Evolutionary conservation across 2,113 vertebrate species (phyloP).

Genomic region (Oceanodroma tethys): DNA sequence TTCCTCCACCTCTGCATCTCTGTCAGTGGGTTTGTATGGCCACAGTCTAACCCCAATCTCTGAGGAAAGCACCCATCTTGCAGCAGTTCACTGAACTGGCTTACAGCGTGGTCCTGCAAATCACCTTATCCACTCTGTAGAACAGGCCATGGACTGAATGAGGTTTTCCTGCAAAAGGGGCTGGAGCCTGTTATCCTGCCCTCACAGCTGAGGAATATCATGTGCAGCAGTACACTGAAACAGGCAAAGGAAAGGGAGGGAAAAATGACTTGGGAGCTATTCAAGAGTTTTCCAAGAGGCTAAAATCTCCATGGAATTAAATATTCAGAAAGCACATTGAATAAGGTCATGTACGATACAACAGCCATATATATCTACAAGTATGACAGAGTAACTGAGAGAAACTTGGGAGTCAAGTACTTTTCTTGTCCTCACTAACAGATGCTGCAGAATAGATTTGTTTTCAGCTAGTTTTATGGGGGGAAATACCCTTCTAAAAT

Average conservation of each 20-base stretch:
- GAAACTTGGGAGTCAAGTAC: not conserved
- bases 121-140: rapidly evolving
- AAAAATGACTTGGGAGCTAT: not conserved
- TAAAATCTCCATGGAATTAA: not conserved
- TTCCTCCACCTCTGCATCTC: not conserved
- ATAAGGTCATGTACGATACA: not conserved
- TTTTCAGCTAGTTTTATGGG: not conserved
- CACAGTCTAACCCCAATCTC: not conserved
- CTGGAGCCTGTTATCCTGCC: not conserved
- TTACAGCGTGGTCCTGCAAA: not conserved
- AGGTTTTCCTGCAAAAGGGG: not conserved
- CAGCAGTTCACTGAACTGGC: not conserved
- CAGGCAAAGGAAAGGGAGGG: not conserved
- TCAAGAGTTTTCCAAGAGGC: not conserved
- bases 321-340: not conserved
- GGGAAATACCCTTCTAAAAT: not conserved
- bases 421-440: not conserved
- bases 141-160: not conserved
- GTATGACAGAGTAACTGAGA: not conserved
- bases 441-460: not conserved
- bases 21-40: not conserved
- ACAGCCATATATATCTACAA: not conserved
- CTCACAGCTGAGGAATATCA: not conserved
- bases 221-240: not conserved
- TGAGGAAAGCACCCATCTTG: not conserved